Conservation (phyloP, 2,888 invertebrate species). For the Herminia tarsipennalis region DNA sequence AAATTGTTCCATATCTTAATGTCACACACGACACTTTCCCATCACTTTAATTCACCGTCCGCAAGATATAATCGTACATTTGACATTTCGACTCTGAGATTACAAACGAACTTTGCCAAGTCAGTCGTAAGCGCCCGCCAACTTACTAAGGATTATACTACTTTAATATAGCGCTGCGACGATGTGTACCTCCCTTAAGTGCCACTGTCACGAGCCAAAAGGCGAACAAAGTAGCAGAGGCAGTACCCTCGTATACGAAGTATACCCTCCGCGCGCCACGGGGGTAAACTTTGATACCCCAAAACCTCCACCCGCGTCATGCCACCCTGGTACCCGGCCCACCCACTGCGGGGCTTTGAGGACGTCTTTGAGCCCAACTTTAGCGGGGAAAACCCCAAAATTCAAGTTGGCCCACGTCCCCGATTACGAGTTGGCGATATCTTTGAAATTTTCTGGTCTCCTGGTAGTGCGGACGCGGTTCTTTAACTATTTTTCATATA, state of each 20-base stretch:
- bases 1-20: too few species aligned
- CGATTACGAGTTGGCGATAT: constrained; percentile 82
- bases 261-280: constrained; percentile 70
- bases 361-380: constrained; percentile 83
- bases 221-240: constrained; percentile 80
- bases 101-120: constrained; percentile 42
- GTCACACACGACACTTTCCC: neutral
- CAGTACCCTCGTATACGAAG: constrained; percentile 69
- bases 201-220: constrained; percentile 82
- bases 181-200: constrained; percentile 82
- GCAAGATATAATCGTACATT: constrained; percentile 32
- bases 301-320: constrained; percentile 64
- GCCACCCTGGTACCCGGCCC: constrained; percentile 75
- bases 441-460: constrained; percentile 79
- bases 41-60: constrained; percentile 21
- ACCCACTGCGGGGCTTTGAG: constrained; percentile 80
- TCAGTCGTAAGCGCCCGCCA: constrained; percentile 45
- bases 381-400: constrained; percentile 82
- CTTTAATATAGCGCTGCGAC: constrained; percentile 67
- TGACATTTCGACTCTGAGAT: constrained; percentile 41
- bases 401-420: constrained; percentile 74
- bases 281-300: constrained; percentile 83
- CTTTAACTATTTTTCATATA: constrained; percentile 31
- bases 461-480: constrained; percentile 49
- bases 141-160: constrained; percentile 63